Evolutionary conservation across 2,888 invertebrate genomes (phyloP).

Genomic region (Macrosiphum euphorbiae): DNA sequence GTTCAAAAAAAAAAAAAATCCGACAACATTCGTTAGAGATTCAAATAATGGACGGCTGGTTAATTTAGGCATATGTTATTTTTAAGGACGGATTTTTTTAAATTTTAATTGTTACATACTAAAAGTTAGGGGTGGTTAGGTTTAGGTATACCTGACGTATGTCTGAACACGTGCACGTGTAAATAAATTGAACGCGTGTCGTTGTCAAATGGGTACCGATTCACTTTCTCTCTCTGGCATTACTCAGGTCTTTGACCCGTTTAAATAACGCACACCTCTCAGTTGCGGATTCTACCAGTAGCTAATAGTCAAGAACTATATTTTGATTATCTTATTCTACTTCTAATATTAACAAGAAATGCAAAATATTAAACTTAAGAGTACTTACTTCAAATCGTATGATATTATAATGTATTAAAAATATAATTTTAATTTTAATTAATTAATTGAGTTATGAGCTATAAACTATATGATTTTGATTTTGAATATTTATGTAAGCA

Average conservation of each 20-base stretch:
- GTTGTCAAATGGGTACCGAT: constrained; percentile 57
- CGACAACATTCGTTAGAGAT: neutral
- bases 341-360: neutral
- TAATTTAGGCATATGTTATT: neutral
- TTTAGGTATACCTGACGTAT: neutral
- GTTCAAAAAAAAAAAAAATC: neutral
- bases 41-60: neutral
- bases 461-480: neutral
- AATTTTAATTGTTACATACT: neutral
- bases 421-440: neutral
- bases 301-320: neutral
- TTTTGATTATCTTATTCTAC: constrained; percentile 23
- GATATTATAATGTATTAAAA: neutral
- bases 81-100: neutral
- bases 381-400: neutral
- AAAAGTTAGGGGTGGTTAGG: neutral
- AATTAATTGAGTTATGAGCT: neutral
- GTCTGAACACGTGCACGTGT: constrained; percentile 48
- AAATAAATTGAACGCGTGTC: constrained; percentile 56
- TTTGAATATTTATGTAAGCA: neutral
- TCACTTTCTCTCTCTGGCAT: constrained; percentile 63
- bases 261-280: constrained; percentile 43
- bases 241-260: constrained; percentile 64
- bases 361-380: neutral
- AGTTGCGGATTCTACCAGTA: neutral